Percentiles rank a stretch among this genome's conserved stretches.
phyloP scores from a whole-genome alignment of 1,140 invertebrate species.

The Diprion similis region DNA sequence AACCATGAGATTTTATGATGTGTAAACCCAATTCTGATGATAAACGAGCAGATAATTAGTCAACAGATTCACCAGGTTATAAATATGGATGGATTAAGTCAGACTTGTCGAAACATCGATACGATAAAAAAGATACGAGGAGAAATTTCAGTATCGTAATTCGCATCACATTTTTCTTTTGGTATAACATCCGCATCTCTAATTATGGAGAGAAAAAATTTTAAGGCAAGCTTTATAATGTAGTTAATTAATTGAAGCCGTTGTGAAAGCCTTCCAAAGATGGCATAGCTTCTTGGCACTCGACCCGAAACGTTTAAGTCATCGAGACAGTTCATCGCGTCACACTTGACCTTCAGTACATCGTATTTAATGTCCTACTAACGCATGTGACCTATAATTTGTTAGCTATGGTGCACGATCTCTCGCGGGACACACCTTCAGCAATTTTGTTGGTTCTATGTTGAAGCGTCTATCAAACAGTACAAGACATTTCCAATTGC shows the following conservation, averaged over 20 bases:
- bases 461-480: neutral
- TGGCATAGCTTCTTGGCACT: neutral
- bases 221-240: neutral
- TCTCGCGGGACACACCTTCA: neutral
- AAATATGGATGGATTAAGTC: too few relatives aligned
- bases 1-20: conserved; percentile 16
- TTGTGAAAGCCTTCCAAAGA: neutral
- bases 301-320: neutral
- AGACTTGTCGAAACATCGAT: too few relatives aligned
- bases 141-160: too few relatives aligned
- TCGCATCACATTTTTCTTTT: neutral
- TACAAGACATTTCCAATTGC: neutral
- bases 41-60: too few relatives aligned
- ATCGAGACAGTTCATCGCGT: neutral
- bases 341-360: neutral
- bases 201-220: neutral
- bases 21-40: conserved; percentile 38
- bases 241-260: neutral
- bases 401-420: neutral
- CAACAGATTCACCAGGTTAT: too few relatives aligned
- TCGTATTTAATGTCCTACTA: neutral
- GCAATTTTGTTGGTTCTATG: neutral
- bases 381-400: neutral
- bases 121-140: too few relatives aligned
- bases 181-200: neutral